A percentile compares a stretch with the other conserved stretches of the same genome.
phyloP scores from a whole-genome alignment of 2,888 invertebrate species.

The Tinea semifulvella region DNA sequence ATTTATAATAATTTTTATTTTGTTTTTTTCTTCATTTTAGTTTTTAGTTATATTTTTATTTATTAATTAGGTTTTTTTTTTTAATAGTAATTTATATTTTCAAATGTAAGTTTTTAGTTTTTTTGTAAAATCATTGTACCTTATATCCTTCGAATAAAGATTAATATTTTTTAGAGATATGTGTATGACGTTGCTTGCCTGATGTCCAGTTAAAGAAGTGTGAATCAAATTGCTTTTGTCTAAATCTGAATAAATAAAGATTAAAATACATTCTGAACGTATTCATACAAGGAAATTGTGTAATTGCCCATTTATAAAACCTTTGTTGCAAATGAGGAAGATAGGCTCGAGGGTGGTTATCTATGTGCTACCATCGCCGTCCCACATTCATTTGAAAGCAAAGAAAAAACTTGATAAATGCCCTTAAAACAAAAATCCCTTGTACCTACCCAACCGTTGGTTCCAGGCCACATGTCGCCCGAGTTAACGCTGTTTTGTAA shows the following conservation, averaged over 20 bases:
- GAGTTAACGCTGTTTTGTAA: slow-evolving; percentile 59
- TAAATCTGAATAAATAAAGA: not conserved
- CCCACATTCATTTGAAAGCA: not conserved
- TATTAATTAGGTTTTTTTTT: too few species aligned
- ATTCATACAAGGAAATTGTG: slow-evolving; percentile 6
- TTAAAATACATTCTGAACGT: not conserved
- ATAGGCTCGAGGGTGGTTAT: slow-evolving; percentile 6
- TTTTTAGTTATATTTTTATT: too few species aligned
- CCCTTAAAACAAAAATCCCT: slow-evolving; percentile 1
- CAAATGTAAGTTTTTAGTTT: too few species aligned
- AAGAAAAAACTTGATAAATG: slow-evolving; percentile 4
- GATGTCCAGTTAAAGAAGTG: too few species aligned
- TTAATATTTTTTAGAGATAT: too few species aligned
- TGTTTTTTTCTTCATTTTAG: too few species aligned
- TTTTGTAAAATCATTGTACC: too few species aligned
- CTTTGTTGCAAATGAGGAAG: slow-evolving; percentile 7
- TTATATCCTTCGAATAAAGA: too few species aligned
- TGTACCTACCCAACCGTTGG: slow-evolving; percentile 1
- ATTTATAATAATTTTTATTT: too few species aligned
- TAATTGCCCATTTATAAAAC: slow-evolving; percentile 9
- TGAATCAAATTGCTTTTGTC: not conserved
- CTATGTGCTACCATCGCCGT: not conserved
- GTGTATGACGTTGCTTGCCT: too few species aligned
- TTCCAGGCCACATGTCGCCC: slow-evolving; percentile 46
- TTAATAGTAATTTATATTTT: too few species aligned